A percentile compares a stretch with the other conserved stretches of the same genome.
Evolutionary conservation across 1,140 invertebrate genomes (phyloP).

Genomic region (Nilaparvata lugens): DNA sequence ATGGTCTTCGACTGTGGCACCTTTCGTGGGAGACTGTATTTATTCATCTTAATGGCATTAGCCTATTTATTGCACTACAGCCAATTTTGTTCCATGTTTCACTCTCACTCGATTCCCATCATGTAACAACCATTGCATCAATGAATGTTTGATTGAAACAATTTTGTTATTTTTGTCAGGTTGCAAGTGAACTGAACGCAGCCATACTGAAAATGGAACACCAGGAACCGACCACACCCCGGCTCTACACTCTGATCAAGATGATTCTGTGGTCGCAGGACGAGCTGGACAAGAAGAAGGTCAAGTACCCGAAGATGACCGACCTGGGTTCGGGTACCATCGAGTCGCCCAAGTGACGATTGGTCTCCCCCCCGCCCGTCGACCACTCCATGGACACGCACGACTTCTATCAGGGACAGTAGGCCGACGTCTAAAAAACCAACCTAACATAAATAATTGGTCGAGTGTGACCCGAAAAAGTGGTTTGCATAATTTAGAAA

Average conservation of each 20-base stretch:
- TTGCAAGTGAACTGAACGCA: constrained; percentile 94
- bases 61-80: too few relatives aligned
- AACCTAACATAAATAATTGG: too few relatives aligned
- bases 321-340: constrained; percentile 73
- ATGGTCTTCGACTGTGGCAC: too few relatives aligned
- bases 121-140: background rate
- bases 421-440: too few relatives aligned
- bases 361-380: background rate
- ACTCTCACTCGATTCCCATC: too few relatives aligned
- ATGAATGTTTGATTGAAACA: too few relatives aligned
- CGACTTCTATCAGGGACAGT: background rate
- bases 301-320: constrained; percentile 88
- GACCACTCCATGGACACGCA: background rate
- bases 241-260: constrained; percentile 84
- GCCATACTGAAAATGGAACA: constrained; percentile 90
- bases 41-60: too few relatives aligned
- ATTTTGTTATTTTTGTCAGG: constrained; percentile 45
- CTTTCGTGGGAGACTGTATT: too few relatives aligned
- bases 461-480: too few relatives aligned
- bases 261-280: constrained; percentile 93
- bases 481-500: too few relatives aligned
- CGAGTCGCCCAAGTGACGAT: constrained; percentile 56
- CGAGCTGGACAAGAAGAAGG: constrained; percentile 88
- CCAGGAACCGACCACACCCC: constrained; percentile 76
- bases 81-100: too few relatives aligned